Base-by-base conservation (phyloP, 2,797 vertebrate species). In the Prunella strophiata region DNA sequence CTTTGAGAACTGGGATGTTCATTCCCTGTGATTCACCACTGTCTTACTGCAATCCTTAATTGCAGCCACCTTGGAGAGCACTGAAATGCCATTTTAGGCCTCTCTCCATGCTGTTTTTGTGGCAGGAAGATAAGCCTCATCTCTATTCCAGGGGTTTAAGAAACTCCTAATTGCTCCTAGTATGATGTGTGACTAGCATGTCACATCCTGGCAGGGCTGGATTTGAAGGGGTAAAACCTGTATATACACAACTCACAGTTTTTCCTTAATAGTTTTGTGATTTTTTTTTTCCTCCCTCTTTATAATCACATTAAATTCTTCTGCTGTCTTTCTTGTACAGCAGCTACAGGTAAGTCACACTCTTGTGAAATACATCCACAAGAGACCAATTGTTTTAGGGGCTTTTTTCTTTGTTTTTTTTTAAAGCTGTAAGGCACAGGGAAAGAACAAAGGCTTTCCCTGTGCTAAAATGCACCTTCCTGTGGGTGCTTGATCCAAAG, bases 381-480 rank as follows among this genome's bases (percentile, higher is more conserved):
- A 26, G 32, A 82, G 10, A 82, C 8, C 9, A 40, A 4, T 4
- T 74, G 20, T 26, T 82, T 52, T 10, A 21, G 34, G 5, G 0
- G 0, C 5, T n/a, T 51, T 62, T 30, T 10, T 32, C 0, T 42
- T 66, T 40, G 11, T 5, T 27, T n/a, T 27, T n/a, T 34, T 72
- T 70, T 74, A 26, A 91, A 74, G 57, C 13, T 63, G 0, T 21
- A 58, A 71, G 20, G 22, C n/a, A 63, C 1, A 58, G 32, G 30
- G 57, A 74, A 88, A 86, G 36, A 74, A 36, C 6, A 74, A 71
- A 73, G 30, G 51, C 50, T 63, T 71, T 54, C 76, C 22, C 32
- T 61, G 47, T 75, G 62, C 47, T 73, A 71, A 43, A 10, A 25
- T 8, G 26, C 32, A 71, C 66, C 16, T 54, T 77, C 30, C 20